Conservation (phyloP, 2,113 vertebrate genomes). For the Panthera leo region DNA sequence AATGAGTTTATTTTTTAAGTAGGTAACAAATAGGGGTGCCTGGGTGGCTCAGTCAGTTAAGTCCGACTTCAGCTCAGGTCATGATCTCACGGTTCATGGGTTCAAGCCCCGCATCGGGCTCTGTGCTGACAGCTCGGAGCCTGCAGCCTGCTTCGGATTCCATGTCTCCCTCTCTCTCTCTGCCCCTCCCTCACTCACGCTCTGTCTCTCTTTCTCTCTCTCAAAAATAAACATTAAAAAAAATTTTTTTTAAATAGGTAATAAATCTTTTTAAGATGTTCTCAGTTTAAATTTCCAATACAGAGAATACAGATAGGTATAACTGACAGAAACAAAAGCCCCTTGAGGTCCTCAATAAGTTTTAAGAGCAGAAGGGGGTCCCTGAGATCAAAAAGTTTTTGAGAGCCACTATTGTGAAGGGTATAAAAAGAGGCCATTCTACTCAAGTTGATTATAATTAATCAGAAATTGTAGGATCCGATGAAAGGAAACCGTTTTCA, state of each 20-base stretch:
- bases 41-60: no score
- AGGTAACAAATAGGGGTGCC: neutral
- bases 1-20: slow-evolving; percentile 2
- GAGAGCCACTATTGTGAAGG: neutral
- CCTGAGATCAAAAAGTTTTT: neutral
- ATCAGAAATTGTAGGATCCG: neutral
- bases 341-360: neutral
- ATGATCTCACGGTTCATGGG: no score
- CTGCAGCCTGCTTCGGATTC: no score
- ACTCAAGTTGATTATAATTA: neutral
- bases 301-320: neutral
- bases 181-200: no score
- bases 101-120: no score
- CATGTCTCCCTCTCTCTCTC: no score
- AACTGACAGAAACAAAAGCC: neutral
- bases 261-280: neutral
- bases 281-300: neutral
- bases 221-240: no score
- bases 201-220: no score
- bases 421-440: neutral
- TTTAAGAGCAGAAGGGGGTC: neutral
- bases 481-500: slow-evolving; percentile 12
- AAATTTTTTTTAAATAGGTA: neutral
- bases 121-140: no score
- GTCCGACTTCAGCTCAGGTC: no score